A percentile compares a stretch with the other conserved stretches of the same genome.
Conservation (phyloP, 2,113 vertebrate genomes). For the Mus musculus region GRCm39 chr7:108451001-108451500, state of each 20-base stretch:
- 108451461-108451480: too few species aligned
- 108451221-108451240: not conserved
- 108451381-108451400: too few species aligned
- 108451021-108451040: not conserved
- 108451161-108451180: not conserved
- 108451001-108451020: not conserved
- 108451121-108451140: not conserved
- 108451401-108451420: too few species aligned
- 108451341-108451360: too few species aligned
- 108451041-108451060: not conserved
- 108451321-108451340: not conserved
- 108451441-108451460: too few species aligned
- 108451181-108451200: not conserved
- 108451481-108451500: too few species aligned
- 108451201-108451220: not conserved
- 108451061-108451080: not conserved
- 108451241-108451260: not conserved
- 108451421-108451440: too few species aligned
- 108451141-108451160: not conserved
- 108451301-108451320: not conserved
- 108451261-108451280: not conserved
- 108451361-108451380: too few species aligned
- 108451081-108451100: not conserved
- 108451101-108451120: slow-evolving; percentile 3
- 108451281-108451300: not conserved